phyloP scores from a whole-genome alignment of 2,797 vertebrate species.

The Florisuga fusca region DNA sequence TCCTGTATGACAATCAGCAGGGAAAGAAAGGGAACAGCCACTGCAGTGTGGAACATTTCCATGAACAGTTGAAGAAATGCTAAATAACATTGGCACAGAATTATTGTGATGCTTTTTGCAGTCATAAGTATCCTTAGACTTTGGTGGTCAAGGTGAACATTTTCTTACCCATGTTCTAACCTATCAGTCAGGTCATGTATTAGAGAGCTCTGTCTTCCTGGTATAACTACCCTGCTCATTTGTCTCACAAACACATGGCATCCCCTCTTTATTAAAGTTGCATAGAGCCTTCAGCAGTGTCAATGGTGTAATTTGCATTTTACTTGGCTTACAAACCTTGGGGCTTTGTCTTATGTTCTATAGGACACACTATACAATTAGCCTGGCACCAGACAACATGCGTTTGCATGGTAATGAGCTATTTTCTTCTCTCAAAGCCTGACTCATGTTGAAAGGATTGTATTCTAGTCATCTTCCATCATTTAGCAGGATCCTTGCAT shows the following conservation, averaged over 20 bases:
- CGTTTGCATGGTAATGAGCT: constrained; percentile 14
- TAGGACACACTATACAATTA: constrained; percentile 49
- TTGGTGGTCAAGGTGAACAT: background rate
- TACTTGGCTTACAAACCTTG: constrained; percentile 13
- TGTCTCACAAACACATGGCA: constrained; percentile 24
- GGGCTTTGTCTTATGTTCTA: constrained; percentile 19
- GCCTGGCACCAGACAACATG: constrained; percentile 36
- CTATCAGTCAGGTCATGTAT: background rate
- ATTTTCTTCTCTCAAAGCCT: constrained; percentile 15
- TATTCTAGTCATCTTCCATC: background rate
- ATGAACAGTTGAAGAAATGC: background rate
- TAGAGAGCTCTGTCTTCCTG: background rate
- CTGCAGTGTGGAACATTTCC: background rate
- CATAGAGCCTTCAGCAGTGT: constrained; percentile 12
- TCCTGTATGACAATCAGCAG: background rate
- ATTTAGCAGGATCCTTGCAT: background rate
- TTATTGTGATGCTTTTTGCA: background rate
- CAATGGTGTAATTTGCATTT: constrained; percentile 46
- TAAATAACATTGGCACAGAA: background rate
- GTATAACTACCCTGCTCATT: background rate
- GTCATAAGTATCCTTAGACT: background rate
- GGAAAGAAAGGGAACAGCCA: background rate
- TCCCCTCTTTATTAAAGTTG: constrained; percentile 27
- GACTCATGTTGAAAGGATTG: background rate
- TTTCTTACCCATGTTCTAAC: background rate